phyloP scores from a whole-genome alignment of 2,113 vertebrate genomes.

The Pterophyllum scalare region DNA sequence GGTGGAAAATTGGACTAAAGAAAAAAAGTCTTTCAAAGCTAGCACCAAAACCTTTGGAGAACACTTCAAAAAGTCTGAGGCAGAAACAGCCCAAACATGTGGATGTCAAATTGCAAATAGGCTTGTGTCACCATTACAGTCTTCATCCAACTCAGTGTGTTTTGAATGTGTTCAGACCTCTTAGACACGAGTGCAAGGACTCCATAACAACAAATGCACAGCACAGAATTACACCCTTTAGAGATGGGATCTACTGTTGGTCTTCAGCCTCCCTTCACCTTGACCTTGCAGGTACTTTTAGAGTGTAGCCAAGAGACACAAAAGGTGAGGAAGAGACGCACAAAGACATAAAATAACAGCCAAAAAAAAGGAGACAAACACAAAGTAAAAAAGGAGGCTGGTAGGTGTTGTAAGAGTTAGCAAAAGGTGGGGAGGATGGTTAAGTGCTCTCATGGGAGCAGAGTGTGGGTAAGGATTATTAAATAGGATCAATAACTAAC shows the following conservation, averaged over 20 bases:
- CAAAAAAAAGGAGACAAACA: neutral
- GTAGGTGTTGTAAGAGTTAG: slow-evolving; percentile 19
- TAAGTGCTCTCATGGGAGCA: slow-evolving; percentile 78
- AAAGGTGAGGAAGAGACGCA: slow-evolving; percentile 13
- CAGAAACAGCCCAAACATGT: slow-evolving; percentile 1
- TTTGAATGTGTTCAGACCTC: slow-evolving; percentile 13
- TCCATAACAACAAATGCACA: slow-evolving; percentile 31
- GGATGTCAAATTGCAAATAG: slow-evolving; percentile 9
- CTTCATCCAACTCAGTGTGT: neutral
- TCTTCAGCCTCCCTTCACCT: slow-evolving; percentile 53
- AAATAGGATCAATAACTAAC: slow-evolving; percentile 82
- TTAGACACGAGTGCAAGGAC: slow-evolving; percentile 8
- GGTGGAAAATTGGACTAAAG: neutral
- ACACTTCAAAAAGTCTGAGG: slow-evolving; percentile 11
- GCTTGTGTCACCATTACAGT: neutral
- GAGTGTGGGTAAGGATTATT: slow-evolving; percentile 78
- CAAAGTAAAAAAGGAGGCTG: slow-evolving; percentile 20
- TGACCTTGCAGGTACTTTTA: slow-evolving; percentile 38
- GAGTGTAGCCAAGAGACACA: neutral
- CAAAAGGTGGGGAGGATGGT: slow-evolving; percentile 35
- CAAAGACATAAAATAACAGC: slow-evolving; percentile 6
- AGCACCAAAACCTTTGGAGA: slow-evolving; percentile 10
- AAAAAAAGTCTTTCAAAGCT: neutral
- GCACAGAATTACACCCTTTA: slow-evolving; percentile 10
- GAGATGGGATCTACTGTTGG: slow-evolving; percentile 45